These are phyloP conservation scores for Gavia stellata DNA, from an alignment of 2,113 vertebrate genomes.

Conservation along the genomic window DNA sequence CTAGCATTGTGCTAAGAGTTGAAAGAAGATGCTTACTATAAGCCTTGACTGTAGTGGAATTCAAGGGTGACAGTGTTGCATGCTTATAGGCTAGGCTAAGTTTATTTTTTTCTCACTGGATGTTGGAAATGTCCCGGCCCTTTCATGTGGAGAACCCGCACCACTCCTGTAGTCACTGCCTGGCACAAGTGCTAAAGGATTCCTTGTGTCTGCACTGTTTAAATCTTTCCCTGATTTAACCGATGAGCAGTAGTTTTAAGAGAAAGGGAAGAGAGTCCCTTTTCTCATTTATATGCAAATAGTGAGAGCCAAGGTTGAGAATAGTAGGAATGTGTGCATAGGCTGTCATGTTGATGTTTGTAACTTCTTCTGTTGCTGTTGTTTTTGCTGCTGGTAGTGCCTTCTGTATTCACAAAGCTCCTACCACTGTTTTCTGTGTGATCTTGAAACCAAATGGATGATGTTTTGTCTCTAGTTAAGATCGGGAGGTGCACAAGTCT, in stretches of 20 bases:
- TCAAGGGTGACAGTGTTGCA: neutral
- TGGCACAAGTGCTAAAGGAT: neutral
- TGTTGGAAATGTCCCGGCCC: neutral
- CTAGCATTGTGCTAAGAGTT: neutral
- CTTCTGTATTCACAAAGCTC: conserved; percentile 3
- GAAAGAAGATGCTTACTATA: neutral
- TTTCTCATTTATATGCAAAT: neutral
- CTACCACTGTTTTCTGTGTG: conserved; percentile 28
- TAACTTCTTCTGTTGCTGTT: conserved; percentile 1
- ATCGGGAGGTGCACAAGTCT: conserved; percentile 93
- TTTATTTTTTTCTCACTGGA: neutral
- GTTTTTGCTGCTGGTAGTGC: neutral
- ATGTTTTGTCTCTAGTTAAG: conserved; percentile 81
- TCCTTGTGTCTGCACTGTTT: neutral
- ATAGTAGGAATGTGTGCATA: neutral
- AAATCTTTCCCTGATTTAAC: neutral
- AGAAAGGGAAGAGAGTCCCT: neutral
- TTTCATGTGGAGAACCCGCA: neutral
- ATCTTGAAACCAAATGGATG: conserved; percentile 33
- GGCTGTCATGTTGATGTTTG: neutral
- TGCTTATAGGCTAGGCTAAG: neutral
- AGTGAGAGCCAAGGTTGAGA: neutral
- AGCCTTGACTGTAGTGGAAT: neutral
- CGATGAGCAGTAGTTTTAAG: neutral
- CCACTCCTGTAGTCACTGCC: neutral